Evolutionary conservation across 2,797 vertebrate genomes (phyloP).

Genomic region (Eremophila alpestris): DNA sequence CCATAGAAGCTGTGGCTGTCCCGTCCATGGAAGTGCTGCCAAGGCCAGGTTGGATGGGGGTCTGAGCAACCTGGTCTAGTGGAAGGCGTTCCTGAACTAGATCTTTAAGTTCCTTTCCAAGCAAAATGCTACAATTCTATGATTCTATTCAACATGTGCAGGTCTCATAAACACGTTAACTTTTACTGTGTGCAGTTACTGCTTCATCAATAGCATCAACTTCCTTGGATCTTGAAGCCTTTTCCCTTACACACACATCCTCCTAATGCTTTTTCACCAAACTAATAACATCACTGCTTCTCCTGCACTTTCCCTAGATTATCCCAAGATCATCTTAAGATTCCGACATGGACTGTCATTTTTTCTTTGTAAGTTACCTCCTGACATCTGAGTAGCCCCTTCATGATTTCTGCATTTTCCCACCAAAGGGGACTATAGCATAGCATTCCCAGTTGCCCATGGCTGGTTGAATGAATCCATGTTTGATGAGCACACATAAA

Average conservation of each 20-base stretch:
- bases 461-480: not conserved
- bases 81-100: not conserved
- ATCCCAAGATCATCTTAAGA: not conserved
- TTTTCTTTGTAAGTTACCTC: not conserved
- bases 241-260: not conserved
- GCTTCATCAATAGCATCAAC: not conserved
- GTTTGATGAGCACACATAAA: not conserved
- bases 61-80: not conserved
- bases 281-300: not conserved
- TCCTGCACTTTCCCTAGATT: not conserved
- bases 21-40: not conserved
- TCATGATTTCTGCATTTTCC: not conserved
- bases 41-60: not conserved
- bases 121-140: not conserved
- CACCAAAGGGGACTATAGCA: rapidly evolving
- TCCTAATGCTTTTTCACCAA: not conserved
- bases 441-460: not conserved
- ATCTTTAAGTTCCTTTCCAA: not conserved
- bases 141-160: not conserved
- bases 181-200: not conserved
- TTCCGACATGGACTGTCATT: not conserved
- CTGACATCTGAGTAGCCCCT: not conserved
- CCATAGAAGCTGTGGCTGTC: not conserved
- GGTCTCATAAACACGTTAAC: not conserved
- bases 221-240: not conserved